Base-by-base conservation (phyloP, 2,888 invertebrate genomes). In the Amphipyra berbera region DNA sequence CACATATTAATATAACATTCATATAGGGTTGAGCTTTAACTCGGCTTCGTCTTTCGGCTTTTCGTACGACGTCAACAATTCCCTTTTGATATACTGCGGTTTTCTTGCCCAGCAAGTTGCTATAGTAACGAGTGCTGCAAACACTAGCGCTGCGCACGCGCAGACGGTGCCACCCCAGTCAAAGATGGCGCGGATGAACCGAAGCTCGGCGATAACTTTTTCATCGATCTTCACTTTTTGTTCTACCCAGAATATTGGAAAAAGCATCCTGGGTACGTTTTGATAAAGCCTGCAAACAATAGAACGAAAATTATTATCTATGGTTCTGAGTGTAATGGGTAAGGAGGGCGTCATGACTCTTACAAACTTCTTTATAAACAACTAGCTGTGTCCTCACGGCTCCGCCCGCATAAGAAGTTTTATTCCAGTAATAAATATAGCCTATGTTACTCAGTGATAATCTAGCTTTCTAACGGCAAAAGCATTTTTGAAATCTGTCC, bases 221-320 rank as follows among this genome's bases (percentile, higher is more conserved):
- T 95, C 93, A 0, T 96, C 95, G 0, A 97, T 92, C 12, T 89
- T 87, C 1, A 96, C 97, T 60, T 93, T 95, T 83, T 98, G 96
- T 80, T 97, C 96, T 78, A 98, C 97, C 97, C 98, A 98, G 63
- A 98, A 95, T 58, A 97, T 95, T 0, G 98, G 98, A 77, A 98
- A 96, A 84, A 96, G 96, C 73, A 97, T 95, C 55, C 90, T 95
- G 0, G 97, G 97, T 0, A 97, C 96, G 21, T 96, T 89, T 73
- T 95, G 93, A 85, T 96, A 97, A 45, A 97, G 83, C 0, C 97
- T 97, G 91, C 14, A 94, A 90, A 46, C 48, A 68, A 58, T 21
- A 33, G 15, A 45, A 33, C 13, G 10, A 33, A n/a, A 27, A 27
- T n/a, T n/a, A 27, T 45, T 10, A n/a, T 9, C 27, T 12, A 30